Conservation (phyloP, 1,140 invertebrate genomes). For the Ctenoplectra terminalis region DNA sequence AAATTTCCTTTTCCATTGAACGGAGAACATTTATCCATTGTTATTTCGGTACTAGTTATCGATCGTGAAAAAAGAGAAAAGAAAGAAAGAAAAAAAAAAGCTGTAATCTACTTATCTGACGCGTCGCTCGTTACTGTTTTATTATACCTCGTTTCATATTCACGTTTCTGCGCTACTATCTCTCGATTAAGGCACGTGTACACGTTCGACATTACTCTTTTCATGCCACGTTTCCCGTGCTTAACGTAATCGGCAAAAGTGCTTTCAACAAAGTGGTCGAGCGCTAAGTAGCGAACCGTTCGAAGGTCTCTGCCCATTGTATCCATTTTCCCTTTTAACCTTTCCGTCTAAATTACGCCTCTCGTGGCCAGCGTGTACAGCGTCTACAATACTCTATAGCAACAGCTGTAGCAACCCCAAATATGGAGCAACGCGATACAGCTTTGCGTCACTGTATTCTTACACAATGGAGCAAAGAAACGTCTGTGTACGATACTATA, state of each 20-base stretch:
- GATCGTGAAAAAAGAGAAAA: no score
- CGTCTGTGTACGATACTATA: background rate
- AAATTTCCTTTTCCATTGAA: background rate
- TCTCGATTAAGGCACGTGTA: background rate
- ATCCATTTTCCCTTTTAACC: slow-evolving; percentile 1
- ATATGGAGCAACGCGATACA: slow-evolving; percentile 32
- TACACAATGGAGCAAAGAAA: background rate
- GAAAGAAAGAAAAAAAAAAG: no score
- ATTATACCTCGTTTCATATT: background rate
- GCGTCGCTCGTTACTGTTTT: no score
- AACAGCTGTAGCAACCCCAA: background rate
- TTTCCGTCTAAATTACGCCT: background rate
- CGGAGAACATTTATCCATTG: background rate
- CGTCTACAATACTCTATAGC: background rate
- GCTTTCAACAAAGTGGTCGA: background rate
- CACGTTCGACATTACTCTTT: background rate
- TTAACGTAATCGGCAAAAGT: background rate
- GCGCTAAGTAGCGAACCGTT: no score
- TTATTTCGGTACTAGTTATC: background rate
- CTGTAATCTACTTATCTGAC: background rate
- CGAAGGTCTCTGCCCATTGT: background rate
- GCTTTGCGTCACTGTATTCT: slow-evolving; percentile 18
- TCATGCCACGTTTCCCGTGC: no score
- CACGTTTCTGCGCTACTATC: background rate
- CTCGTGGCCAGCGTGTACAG: background rate